These are phyloP conservation scores for Artibeus lituratus DNA, from an alignment of 2,797 vertebrate genomes.

Conservation along the genomic window DNA sequence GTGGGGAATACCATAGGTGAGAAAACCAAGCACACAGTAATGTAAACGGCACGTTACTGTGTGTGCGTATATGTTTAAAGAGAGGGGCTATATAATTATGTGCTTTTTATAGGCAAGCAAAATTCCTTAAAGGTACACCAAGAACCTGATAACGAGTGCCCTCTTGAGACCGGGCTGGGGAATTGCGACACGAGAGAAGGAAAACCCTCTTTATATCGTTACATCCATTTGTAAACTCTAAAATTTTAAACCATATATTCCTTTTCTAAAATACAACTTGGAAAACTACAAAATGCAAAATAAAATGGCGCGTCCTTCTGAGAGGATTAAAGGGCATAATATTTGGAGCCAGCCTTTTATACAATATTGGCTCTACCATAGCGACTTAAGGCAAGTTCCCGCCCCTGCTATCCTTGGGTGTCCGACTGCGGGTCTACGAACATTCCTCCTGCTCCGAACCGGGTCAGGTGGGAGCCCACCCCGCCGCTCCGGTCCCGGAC, in stretches of 20 bases:
- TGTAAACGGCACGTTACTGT: no score
- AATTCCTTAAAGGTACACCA: neutral
- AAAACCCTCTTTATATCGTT: neutral
- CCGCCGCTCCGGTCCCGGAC: accelerated
- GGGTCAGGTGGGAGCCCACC: neutral
- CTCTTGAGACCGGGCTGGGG: neutral
- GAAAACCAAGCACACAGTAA: neutral
- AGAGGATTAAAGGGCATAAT: neutral
- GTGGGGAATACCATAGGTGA: neutral
- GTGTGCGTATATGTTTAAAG: neutral
- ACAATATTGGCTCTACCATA: neutral
- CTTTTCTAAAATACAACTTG: neutral
- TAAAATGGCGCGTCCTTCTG: neutral
- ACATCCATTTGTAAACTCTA: neutral
- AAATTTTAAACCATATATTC: neutral
- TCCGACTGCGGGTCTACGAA: neutral
- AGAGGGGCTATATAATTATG: neutral
- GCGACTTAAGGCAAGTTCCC: neutral
- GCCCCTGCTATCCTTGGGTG: neutral
- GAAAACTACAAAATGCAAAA: neutral
- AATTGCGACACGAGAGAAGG: neutral
- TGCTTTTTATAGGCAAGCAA: neutral
- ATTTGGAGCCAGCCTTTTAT: neutral
- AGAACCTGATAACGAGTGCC: neutral
- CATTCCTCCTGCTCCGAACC: neutral